Percentiles rank a stretch among this genome's conserved stretches.
These are phyloP conservation scores for Habrosyne pyritoides DNA, from an alignment of 2,888 invertebrate species.

Conservation along the genomic window DNA sequence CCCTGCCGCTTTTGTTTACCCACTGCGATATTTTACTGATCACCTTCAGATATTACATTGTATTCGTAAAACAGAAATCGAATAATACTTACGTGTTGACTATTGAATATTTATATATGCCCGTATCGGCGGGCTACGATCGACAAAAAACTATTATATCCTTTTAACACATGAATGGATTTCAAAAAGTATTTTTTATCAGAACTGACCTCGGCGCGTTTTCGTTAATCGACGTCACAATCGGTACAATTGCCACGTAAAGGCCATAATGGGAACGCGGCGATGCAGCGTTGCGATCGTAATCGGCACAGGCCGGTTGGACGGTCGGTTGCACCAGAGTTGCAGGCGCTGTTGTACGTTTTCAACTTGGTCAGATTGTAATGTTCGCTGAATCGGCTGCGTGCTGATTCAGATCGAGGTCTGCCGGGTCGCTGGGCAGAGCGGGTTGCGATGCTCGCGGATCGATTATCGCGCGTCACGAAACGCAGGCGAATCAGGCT, in stretches of 20 bases:
- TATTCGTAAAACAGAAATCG: conserved; percentile 45
- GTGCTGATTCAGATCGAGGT: conserved; percentile 76
- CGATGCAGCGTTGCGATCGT: conserved; percentile 59
- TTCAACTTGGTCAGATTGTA: conserved; percentile 56
- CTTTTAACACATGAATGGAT: conserved; percentile 59
- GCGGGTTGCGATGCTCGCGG: conserved; percentile 56
- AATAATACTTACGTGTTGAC: conserved; percentile 34
- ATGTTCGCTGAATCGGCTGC: conserved; percentile 62
- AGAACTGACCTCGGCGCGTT: conserved; percentile 66
- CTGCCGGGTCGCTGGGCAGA: conserved; percentile 61
- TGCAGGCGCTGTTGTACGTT: conserved; percentile 41
- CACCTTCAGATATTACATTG: conserved; percentile 58
- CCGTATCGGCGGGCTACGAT: conserved; percentile 43
- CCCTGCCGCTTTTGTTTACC: conserved; percentile 69
- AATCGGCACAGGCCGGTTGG: conserved; percentile 47
- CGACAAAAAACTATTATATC: conserved; percentile 46
- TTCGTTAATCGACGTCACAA: conserved; percentile 66
- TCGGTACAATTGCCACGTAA: conserved; percentile 68
- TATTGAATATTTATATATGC: conserved; percentile 48
- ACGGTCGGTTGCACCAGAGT: conserved; percentile 34
- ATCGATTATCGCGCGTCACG: conserved; percentile 62
- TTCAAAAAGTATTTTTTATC: conserved; percentile 45
- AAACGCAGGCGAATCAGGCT: conserved; percentile 51
- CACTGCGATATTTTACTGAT: conserved; percentile 55
- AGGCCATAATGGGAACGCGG: conserved; percentile 62